These are phyloP conservation scores for Mylabris sibirica DNA, from an alignment of 2,888 invertebrate genomes.

Conservation along the genomic window DNA sequence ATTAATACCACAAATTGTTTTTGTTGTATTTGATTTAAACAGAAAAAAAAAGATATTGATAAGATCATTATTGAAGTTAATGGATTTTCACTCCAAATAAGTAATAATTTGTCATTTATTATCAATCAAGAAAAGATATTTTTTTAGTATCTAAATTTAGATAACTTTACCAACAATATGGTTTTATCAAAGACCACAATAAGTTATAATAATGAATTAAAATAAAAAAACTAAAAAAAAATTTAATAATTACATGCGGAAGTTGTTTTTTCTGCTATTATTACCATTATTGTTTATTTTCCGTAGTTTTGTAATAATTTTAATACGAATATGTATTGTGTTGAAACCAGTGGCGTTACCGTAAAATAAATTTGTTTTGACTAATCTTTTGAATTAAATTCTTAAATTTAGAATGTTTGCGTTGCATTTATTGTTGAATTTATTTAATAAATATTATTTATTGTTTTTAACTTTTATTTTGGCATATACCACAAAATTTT, in stretches of 20 bases:
- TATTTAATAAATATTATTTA: too few relatives aligned
- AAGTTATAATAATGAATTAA: neutral
- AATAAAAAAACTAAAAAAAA: slow-evolving; percentile 18
- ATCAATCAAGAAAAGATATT: neutral
- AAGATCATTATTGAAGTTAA: neutral
- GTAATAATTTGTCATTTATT: neutral
- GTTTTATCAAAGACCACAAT: neutral
- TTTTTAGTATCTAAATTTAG: neutral
- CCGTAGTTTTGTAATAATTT: neutral
- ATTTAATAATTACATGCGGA: slow-evolving; percentile 33
- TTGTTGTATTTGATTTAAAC: neutral
- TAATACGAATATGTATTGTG: neutral
- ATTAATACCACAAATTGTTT: neutral
- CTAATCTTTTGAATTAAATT: too few relatives aligned
- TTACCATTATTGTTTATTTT: slow-evolving; percentile 3
- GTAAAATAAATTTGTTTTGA: neutral
- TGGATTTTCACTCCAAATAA: neutral
- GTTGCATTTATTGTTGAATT: too few relatives aligned
- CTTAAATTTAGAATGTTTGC: too few relatives aligned
- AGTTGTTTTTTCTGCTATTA: slow-evolving; percentile 8
- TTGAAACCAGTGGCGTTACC: neutral
- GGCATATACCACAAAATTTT: neutral
- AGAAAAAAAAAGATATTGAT: neutral
- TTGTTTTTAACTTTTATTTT: neutral
- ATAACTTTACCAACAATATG: neutral